Conservation (phyloP, 1,140 invertebrate genomes). For the Euglossa dilemma region DNA sequence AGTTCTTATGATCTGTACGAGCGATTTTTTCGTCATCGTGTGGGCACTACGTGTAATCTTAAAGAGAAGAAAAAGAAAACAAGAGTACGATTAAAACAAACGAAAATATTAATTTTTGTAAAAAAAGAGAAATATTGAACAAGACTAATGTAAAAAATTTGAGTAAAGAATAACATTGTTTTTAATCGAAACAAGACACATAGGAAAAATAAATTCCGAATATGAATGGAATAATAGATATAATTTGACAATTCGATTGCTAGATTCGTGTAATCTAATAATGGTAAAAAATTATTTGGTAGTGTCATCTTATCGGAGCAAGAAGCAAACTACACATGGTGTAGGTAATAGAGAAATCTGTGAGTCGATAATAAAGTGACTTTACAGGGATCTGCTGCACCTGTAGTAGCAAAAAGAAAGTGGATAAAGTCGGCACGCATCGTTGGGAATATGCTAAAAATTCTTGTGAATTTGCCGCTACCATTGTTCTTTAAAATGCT, state of each 20-base stretch:
- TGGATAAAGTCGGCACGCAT: slow-evolving; percentile 21
- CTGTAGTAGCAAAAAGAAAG: slow-evolving; percentile 53
- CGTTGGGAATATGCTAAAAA: background rate
- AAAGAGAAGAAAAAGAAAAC: slow-evolving; percentile 4
- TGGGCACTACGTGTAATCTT: background rate
- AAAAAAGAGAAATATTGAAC: background rate
- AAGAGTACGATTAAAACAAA: background rate
- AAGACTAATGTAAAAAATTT: no score
- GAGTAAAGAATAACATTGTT: background rate
- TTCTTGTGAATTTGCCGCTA: background rate
- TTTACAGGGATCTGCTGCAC: slow-evolving; percentile 46
- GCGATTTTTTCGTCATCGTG: background rate
- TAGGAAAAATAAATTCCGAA: background rate
- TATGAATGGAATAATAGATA: background rate
- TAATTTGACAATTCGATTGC: background rate
- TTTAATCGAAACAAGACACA: background rate
- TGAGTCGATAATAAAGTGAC: slow-evolving; percentile 37
- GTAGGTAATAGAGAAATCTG: slow-evolving; percentile 61
- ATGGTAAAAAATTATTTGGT: slow-evolving; percentile 48
- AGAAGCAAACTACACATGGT: background rate
- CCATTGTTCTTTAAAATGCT: background rate
- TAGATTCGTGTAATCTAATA: background rate
- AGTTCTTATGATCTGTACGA: background rate
- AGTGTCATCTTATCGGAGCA: slow-evolving; percentile 73
- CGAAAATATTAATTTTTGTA: background rate